phyloP scores from a whole-genome alignment of 2,888 invertebrate species.

The Lasioglossum malachurum region DNA sequence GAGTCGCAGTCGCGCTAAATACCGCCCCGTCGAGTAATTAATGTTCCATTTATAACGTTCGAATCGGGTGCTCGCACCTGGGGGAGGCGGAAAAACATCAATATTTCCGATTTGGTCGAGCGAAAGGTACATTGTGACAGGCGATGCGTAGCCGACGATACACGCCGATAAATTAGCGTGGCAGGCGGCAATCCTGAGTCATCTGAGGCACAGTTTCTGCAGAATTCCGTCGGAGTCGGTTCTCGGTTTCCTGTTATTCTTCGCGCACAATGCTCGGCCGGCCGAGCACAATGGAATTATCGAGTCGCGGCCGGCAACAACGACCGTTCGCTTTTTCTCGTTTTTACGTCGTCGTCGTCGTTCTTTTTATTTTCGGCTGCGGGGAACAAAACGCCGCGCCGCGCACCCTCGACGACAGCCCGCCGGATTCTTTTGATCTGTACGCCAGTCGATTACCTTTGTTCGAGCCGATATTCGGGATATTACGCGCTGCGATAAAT shows the following conservation, averaged over 20 bases:
- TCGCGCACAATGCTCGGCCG: not conserved
- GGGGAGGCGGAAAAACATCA: not conserved
- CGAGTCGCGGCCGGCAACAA: constrained; percentile 9
- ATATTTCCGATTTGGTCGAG: not conserved
- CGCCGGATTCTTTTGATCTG: constrained; percentile 27
- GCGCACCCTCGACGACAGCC: not conserved
- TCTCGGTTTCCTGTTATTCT: constrained; percentile 7
- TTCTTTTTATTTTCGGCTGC: not conserved
- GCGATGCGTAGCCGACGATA: not conserved
- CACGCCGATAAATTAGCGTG: not conserved
- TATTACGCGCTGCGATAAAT: constrained; percentile 50
- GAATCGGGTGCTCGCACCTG: not conserved
- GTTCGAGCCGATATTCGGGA: constrained; percentile 49
- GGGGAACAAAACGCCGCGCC: not conserved
- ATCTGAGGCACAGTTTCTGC: not conserved
- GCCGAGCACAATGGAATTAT: constrained; percentile 44
- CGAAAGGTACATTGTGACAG: not conserved
- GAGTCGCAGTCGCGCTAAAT: not conserved
- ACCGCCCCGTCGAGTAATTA: constrained; percentile 1
- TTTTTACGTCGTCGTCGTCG: not conserved
- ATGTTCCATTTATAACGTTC: constrained; percentile 19
- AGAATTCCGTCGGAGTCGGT: not conserved
- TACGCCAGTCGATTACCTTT: constrained; percentile 44
- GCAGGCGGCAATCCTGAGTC: not conserved
- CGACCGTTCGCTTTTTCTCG: not conserved